These are phyloP conservation scores for Mactromeris polynyma DNA, from an alignment of 2,888 invertebrate genomes.

Conservation along the genomic window DNA sequence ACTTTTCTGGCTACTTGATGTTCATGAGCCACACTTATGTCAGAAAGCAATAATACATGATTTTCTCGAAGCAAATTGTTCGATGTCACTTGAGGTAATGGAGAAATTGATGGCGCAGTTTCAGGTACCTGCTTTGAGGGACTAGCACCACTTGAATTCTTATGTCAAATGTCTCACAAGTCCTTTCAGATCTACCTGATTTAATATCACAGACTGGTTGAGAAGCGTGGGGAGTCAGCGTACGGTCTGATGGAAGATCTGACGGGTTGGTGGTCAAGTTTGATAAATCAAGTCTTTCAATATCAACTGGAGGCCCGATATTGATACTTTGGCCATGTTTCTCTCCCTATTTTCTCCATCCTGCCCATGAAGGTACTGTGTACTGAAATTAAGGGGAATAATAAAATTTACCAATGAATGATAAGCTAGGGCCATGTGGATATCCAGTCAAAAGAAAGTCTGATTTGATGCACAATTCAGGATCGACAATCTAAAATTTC, in stretches of 20 bases:
- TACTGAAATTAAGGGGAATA: not conserved
- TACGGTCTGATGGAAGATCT: slow-evolving; percentile 38
- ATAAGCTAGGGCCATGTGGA: no score
- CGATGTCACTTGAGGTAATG: not conserved
- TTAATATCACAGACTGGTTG: slow-evolving; percentile 13
- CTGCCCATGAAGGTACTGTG: not conserved
- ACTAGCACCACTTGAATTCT: slow-evolving; percentile 6
- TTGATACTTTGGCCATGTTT: not conserved
- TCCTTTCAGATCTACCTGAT: slow-evolving; percentile 20
- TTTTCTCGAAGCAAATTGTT: not conserved
- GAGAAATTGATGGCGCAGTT: not conserved
- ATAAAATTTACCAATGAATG: no score
- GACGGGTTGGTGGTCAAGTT: slow-evolving; percentile 36
- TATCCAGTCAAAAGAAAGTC: no score
- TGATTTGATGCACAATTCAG: no score
- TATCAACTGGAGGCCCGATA: not conserved
- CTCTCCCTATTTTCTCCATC: not conserved
- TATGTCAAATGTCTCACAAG: not conserved
- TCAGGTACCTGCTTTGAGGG: not conserved
- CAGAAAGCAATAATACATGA: not conserved
- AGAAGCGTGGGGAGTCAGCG: slow-evolving; percentile 17
- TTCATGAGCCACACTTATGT: not conserved
- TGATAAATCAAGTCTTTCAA: slow-evolving; percentile 58
- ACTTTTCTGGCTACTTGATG: not conserved
- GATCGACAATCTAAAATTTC: no score